Conservation (phyloP, 1,140 invertebrate genomes). For the Diuraphis noxia region DNA sequence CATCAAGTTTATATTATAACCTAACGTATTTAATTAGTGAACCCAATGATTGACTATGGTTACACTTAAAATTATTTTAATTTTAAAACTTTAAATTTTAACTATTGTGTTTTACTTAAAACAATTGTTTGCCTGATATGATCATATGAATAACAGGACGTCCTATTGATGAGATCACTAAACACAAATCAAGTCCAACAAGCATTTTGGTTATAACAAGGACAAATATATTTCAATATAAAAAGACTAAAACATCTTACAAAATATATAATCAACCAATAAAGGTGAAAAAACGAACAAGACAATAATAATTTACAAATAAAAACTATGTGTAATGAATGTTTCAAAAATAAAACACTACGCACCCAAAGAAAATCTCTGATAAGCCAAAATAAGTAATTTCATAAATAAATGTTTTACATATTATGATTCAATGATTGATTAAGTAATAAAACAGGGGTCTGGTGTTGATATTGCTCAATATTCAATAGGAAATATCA, state of each 20-base stretch:
- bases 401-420: background rate
- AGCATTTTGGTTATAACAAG: background rate
- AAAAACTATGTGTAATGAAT: background rate
- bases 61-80: background rate
- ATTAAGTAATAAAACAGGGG: background rate
- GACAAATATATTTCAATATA: constrained; percentile 8
- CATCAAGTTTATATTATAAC: background rate
- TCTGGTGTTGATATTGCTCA: constrained; percentile 6
- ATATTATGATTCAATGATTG: background rate
- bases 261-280: constrained; percentile 9
- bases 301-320: constrained; percentile 35
- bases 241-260: background rate
- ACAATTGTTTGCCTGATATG: background rate
- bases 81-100: background rate
- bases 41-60: background rate
- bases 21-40: background rate
- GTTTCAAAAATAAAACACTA: constrained; percentile 14
- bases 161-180: background rate
- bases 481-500: constrained; percentile 53
- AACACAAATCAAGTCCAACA: background rate
- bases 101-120: background rate
- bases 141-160: background rate
- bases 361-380: background rate
- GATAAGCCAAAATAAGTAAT: background rate
- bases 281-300: constrained; percentile 32